Percentiles rank a stretch among this genome's conserved stretches.
These are phyloP conservation scores for Xylota sylvarum DNA, from an alignment of 2,888 invertebrate genomes.

Conservation along the genomic window DNA sequence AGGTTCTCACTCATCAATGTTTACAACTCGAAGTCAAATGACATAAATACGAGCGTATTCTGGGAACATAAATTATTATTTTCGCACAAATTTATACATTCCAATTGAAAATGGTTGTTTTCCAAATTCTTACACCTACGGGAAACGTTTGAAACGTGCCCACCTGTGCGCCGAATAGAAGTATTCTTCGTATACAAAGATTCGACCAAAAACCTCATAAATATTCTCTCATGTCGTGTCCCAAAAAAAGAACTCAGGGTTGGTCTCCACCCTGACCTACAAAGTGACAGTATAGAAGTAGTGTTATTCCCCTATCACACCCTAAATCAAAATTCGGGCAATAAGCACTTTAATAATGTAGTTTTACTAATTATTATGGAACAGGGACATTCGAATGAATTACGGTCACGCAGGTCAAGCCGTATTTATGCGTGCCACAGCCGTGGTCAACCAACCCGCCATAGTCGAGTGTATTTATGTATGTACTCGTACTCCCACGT, in stretches of 20 bases:
- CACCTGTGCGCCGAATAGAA: background rate
- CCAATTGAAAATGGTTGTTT: background rate
- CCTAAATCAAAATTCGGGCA: slow-evolving; percentile 20
- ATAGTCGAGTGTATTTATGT: slow-evolving; percentile 1
- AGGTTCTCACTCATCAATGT: slow-evolving; percentile 1
- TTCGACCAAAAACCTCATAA: background rate
- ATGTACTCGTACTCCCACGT: slow-evolving; percentile 49
- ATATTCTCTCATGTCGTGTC: background rate
- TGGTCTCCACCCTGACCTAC: slow-evolving; percentile 41
- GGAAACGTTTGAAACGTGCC: background rate
- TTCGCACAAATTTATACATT: background rate
- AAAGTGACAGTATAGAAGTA: background rate
- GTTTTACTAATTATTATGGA: slow-evolving; percentile 17
- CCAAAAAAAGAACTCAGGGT: slow-evolving; percentile 1
- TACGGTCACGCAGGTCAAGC: slow-evolving; percentile 58
- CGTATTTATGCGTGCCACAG: slow-evolving; percentile 2
- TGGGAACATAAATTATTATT: background rate
- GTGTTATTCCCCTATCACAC: slow-evolving; percentile 2
- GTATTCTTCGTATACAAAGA: background rate
- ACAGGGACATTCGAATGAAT: slow-evolving; percentile 31
- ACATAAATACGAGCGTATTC: background rate
- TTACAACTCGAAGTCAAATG: background rate
- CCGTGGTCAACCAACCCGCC: slow-evolving; percentile 47
- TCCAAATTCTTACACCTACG: background rate
- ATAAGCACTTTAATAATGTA: slow-evolving; percentile 33